A percentile compares a stretch with the other conserved stretches of the same genome.
Conservation (phyloP, 2,888 invertebrate species). For the Melangyna quadrimaculata region DNA sequence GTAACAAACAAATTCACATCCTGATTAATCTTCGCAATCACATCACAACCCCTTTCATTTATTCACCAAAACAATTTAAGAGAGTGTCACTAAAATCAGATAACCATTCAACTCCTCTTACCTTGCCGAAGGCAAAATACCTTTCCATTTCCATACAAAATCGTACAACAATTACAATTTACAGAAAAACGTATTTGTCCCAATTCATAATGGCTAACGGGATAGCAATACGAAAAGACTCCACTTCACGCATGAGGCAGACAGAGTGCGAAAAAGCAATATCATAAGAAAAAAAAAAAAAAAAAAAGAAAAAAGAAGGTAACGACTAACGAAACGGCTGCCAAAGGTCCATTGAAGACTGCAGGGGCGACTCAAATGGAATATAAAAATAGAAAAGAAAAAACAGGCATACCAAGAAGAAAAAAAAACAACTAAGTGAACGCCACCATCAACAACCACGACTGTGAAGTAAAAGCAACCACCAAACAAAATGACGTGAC, state of each 20-base stretch:
- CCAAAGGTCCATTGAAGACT: conserved; percentile 58
- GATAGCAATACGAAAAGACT: conserved; percentile 11
- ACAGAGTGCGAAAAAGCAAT: conserved; percentile 38
- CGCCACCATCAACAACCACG: conserved; percentile 38
- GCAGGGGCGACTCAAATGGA: conserved; percentile 44
- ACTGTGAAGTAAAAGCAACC: conserved; percentile 60
- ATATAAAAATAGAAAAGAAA: conserved; percentile 25
- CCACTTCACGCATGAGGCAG: conserved; percentile 30
- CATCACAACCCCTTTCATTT: conserved; percentile 28
- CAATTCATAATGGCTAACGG: conserved; percentile 68
- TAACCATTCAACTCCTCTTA: conserved; percentile 34
- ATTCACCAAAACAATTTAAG: conserved; percentile 20
- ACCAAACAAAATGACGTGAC: conserved; percentile 66
- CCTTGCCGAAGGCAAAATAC: conserved; percentile 2
- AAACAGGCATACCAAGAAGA: background rate
- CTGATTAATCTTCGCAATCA: conserved; percentile 55
- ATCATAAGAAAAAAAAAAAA: background rate
- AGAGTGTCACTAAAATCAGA: conserved; percentile 36
- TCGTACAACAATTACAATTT: conserved; percentile 60
- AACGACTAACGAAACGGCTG: conserved; percentile 58
- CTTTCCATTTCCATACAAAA: conserved; percentile 43
- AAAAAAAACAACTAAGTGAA: conserved; percentile 20
- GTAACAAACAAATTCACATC: background rate
- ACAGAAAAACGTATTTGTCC: conserved; percentile 68
- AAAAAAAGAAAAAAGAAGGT: conserved; percentile 27